phyloP scores from a whole-genome alignment of 2,113 vertebrate species.

The Hirundichthys speculiger region DNA sequence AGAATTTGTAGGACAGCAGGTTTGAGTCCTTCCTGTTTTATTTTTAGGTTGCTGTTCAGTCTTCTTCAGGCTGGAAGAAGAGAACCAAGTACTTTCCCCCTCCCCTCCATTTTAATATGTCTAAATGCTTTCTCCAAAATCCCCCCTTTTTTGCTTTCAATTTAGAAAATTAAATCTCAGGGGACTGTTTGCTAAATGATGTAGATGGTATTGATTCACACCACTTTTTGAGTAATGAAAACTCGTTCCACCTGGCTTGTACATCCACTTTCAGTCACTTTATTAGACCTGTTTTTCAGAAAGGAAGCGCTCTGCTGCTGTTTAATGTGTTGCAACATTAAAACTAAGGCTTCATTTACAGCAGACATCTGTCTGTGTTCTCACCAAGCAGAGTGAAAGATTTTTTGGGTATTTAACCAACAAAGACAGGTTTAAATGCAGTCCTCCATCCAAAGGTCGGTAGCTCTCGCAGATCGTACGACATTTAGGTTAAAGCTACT shows the following conservation, averaged over 20 bases:
- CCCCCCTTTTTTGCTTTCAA: background rate
- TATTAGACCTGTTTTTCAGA: background rate
- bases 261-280: background rate
- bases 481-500: no score
- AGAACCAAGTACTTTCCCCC: background rate
- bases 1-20: background rate
- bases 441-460: no score
- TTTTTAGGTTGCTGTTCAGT: no score
- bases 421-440: no score
- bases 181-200: slow-evolving; percentile 2
- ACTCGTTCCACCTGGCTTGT: background rate
- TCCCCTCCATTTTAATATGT: background rate
- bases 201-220: slow-evolving; percentile 10
- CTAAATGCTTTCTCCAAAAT: slow-evolving; percentile 1
- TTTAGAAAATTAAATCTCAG: slow-evolving; percentile 25
- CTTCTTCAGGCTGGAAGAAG: background rate
- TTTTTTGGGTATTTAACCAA: no score
- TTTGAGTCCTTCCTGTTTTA: background rate
- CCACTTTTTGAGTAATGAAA: slow-evolving; percentile 14
- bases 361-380: no score
- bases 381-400: no score
- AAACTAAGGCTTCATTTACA: background rate
- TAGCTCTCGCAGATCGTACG: no score
- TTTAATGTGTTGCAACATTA: background rate
- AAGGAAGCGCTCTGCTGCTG: background rate